Evolutionary conservation across 2,113 vertebrate genomes (phyloP).

Genomic region (Ciconia boyciana): DNA sequence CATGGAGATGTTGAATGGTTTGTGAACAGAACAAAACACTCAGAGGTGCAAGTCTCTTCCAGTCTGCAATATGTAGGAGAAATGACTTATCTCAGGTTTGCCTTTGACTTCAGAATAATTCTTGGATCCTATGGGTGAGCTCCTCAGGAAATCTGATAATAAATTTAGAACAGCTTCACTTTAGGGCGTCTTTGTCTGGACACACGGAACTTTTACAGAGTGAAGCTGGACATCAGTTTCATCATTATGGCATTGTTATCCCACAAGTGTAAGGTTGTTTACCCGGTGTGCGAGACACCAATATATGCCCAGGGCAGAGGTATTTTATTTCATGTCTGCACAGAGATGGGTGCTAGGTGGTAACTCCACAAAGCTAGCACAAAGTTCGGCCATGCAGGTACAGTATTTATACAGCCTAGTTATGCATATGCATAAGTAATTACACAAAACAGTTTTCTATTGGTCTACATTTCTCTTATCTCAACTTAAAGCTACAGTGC

Average conservation of each 20-base stretch:
- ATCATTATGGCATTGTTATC: not conserved
- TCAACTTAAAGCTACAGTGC: too few relatives aligned
- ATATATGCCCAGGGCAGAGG: too few relatives aligned
- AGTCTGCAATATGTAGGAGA: not conserved
- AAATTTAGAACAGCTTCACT: not conserved
- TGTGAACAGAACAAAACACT: not conserved
- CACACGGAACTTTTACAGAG: not conserved
- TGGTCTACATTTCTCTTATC: too few relatives aligned
- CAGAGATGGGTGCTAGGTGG: too few relatives aligned
- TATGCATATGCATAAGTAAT: too few relatives aligned
- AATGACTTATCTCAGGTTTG: not conserved
- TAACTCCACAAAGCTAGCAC: too few relatives aligned
- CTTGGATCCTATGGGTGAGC: not conserved
- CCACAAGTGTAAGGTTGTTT: too few relatives aligned
- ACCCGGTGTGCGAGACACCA: too few relatives aligned
- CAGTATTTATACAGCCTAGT: too few relatives aligned
- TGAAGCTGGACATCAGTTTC: conserved; percentile 3
- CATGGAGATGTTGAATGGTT: not conserved
- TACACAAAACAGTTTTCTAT: too few relatives aligned
- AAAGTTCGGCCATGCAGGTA: too few relatives aligned
- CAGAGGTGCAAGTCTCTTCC: not conserved
- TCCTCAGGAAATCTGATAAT: not conserved
- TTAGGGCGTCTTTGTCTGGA: not conserved
- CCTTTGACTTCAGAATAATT: not conserved
- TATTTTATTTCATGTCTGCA: too few relatives aligned